Conservation (phyloP, 2,797 vertebrate species). For the Linurgus olivaceus region DNA sequence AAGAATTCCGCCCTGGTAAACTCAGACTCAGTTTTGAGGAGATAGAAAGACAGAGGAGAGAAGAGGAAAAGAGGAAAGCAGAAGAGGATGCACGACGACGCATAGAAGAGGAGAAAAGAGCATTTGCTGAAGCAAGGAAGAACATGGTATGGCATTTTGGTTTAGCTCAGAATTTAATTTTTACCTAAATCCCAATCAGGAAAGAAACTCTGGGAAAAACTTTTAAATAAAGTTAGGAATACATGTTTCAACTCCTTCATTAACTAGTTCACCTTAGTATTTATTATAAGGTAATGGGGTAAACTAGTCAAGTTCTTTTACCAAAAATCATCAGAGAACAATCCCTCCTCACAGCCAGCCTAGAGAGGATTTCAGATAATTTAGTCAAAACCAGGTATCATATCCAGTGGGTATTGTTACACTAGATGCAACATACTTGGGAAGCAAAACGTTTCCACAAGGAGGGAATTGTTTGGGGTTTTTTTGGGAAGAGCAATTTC, state of each 20-base stretch:
- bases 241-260: not conserved
- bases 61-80: constrained; percentile 87
- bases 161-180: not conserved
- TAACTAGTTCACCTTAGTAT: not conserved
- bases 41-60: constrained; percentile 89
- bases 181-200: not conserved
- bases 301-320: not conserved
- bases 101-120: constrained; percentile 92
- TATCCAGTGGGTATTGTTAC: not conserved
- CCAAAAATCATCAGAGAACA: not conserved
- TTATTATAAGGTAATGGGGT: not conserved
- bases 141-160: constrained; percentile 84
- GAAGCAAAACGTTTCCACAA: not conserved
- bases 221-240: not conserved
- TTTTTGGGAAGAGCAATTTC: not conserved
- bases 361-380: not conserved
- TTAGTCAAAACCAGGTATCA: not conserved
- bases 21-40: constrained; percentile 95
- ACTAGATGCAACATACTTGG: not conserved
- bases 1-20: constrained; percentile 87
- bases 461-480: rapidly evolving
- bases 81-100: constrained; percentile 90
- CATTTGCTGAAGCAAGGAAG: constrained; percentile 94
- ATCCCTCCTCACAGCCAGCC: not conserved
- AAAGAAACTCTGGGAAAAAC: not conserved